Conservation (phyloP, 1,140 invertebrate genomes). For the Lepidurus couesii region DNA sequence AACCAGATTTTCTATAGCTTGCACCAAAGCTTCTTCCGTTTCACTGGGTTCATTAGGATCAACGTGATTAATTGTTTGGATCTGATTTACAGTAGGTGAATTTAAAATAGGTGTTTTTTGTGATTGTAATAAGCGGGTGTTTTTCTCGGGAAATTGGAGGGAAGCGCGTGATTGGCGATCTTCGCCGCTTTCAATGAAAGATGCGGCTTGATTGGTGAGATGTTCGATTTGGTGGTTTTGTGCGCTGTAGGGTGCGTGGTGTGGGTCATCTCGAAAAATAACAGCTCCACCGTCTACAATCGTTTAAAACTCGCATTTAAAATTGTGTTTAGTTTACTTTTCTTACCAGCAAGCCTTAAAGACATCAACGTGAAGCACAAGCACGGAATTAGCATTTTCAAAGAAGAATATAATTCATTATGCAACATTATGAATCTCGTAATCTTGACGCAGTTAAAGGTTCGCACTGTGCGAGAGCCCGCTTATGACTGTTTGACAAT, state of each 20-base stretch:
- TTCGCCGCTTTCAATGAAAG: not conserved
- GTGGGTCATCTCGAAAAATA: slow-evolving; percentile 1
- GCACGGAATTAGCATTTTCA: not conserved
- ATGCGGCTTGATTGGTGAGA: not conserved
- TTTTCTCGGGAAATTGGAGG: not conserved
- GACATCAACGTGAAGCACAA: not conserved
- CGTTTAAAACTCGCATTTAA: not conserved
- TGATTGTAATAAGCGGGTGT: not conserved
- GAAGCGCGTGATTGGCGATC: not conserved
- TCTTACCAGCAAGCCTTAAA: not conserved
- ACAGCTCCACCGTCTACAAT: not conserved
- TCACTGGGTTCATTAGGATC: not conserved
- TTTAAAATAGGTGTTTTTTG: not conserved
- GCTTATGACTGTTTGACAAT: not conserved
- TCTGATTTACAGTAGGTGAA: not conserved
- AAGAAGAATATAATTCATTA: not conserved
- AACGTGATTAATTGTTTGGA: not conserved
- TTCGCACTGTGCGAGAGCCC: not conserved
- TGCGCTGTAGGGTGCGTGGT: not conserved
- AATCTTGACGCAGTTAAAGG: not conserved
- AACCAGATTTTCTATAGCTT: not conserved
- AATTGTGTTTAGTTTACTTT: not conserved
- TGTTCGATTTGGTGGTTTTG: not conserved
- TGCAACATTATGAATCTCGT: not conserved
- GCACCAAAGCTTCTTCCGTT: not conserved